Conservation (phyloP, 2,888 invertebrate species). For the Tinea semifulvella region DNA sequence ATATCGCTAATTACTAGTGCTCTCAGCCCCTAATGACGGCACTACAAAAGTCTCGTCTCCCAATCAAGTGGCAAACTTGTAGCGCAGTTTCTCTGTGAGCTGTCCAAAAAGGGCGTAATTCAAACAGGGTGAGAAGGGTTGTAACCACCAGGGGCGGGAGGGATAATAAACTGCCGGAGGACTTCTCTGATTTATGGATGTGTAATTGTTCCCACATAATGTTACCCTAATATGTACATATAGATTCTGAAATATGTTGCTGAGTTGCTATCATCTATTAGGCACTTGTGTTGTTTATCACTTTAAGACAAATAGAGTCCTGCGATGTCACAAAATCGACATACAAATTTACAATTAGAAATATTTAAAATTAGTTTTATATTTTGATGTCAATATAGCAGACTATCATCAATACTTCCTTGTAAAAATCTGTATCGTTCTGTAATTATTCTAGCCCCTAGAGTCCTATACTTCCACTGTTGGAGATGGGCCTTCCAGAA, state of each 20-base stretch:
- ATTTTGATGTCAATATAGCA: too few relatives aligned
- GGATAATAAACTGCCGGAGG: slow-evolving; percentile 44
- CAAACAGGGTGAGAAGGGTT: slow-evolving; percentile 37
- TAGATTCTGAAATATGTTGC: slow-evolving; percentile 10
- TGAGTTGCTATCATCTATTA: slow-evolving; percentile 2
- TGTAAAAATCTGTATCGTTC: too few relatives aligned
- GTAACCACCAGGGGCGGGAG: slow-evolving; percentile 39
- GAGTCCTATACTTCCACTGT: too few relatives aligned
- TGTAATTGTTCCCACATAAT: slow-evolving; percentile 61
- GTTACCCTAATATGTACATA: slow-evolving; percentile 22
- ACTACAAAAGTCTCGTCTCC: background rate
- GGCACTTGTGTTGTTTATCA: too few relatives aligned
- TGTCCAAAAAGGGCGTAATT: slow-evolving; percentile 40
- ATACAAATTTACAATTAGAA: too few relatives aligned
- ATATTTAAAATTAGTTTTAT: too few relatives aligned
- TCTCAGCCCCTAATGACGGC: slow-evolving; percentile 1
- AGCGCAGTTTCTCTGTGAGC: slow-evolving; percentile 17
- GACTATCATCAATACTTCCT: too few relatives aligned
- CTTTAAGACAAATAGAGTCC: too few relatives aligned
- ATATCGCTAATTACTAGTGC: too few relatives aligned
- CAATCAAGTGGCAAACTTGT: slow-evolving; percentile 14
- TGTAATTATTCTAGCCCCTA: too few relatives aligned
- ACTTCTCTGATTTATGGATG: slow-evolving; percentile 52
- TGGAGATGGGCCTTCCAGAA: too few relatives aligned
- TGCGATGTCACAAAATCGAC: too few relatives aligned